Base-by-base conservation (phyloP, 2,797 vertebrate species). In the Artibeus lituratus region DNA sequence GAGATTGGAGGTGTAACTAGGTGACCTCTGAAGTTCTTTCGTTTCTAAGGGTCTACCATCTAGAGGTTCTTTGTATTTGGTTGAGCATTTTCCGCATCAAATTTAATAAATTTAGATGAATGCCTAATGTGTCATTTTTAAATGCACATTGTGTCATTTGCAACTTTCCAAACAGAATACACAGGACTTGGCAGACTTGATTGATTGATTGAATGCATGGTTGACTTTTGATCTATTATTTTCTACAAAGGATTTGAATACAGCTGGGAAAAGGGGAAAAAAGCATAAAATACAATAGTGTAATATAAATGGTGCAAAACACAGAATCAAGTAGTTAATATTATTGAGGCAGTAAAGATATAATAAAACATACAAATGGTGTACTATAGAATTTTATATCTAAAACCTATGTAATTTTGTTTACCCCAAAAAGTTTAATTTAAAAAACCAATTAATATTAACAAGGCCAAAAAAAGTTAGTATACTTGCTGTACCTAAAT, bases 101-200 rank as follows among this genome's bases (percentile, higher is more conserved):
- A 42, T 42, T 76, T 95, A 90, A 69, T 37, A 90, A 77, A 57
- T 87, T 95, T 86, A 91, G 47, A 82, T 42, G 81, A 80, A 76
- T 55, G 7, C 15, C 86, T 35, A 85, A 76, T 70, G 29, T 73
- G 39, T 47, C 7, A 47, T 74, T 80, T 91, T 73, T 10, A 73
- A 83, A 72, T 49, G 19, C 14, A 55, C 32, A 77, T 49, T 73
- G 42, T 12, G 3, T 72, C 44, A 91, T 74, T 94, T 90, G 37
- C 18, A 69, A 47, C 47, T 94, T 89, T 21, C 91, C 51, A 90
- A 87, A 72, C 10, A 88, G 59, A 92, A 94, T 59, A 47, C 12
- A 81, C 3, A 69, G 24, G 87, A 78, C 24, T 49, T 29, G 8
- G 12, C 59, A 4, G 21, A 87, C 72, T 3, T 76, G 22, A 67